Conservation (phyloP, 2,888 invertebrate genomes). For the Cremastobaeus sp. region DNA sequence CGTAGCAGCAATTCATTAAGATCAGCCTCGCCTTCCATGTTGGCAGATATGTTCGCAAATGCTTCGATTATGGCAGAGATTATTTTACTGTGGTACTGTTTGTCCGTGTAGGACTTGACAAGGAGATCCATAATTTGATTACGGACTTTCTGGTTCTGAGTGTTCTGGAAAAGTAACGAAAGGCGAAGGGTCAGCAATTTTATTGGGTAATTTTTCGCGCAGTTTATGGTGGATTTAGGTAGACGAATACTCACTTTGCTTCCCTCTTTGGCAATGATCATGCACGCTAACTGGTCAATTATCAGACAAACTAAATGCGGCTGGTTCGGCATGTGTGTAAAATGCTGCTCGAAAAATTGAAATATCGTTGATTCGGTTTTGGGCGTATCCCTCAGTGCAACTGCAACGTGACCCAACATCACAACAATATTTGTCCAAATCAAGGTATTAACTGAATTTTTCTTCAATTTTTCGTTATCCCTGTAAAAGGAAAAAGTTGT, state of each 20-base stretch:
- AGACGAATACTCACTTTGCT: slow-evolving; percentile 17
- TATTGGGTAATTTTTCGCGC: not conserved
- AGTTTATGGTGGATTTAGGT: not conserved
- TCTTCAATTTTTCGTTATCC: slow-evolving; percentile 65
- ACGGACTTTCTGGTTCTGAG: slow-evolving; percentile 80
- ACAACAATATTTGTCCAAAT: slow-evolving; percentile 98
- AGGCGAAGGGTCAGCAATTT: too few relatives aligned
- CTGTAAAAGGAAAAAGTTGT: slow-evolving; percentile 72
- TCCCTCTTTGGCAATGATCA: slow-evolving; percentile 90
- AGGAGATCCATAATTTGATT: slow-evolving; percentile 90
- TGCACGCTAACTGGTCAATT: slow-evolving; percentile 97
- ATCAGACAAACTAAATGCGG: slow-evolving; percentile 92
- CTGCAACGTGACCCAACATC: slow-evolving; percentile 97
- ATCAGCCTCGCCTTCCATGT: slow-evolving; percentile 91
- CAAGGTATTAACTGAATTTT: slow-evolving; percentile 82
- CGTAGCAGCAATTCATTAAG: slow-evolving; percentile 92
- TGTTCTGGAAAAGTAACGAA: slow-evolving; percentile 69
- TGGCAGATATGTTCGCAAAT: slow-evolving; percentile 96
- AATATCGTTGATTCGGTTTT: slow-evolving; percentile 96
- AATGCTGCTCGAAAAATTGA: slow-evolving; percentile 97
- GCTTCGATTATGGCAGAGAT: slow-evolving; percentile 98
- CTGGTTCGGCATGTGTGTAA: slow-evolving; percentile 92
- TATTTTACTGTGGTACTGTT: slow-evolving; percentile 76
- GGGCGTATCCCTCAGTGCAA: slow-evolving; percentile 93
- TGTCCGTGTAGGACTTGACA: slow-evolving; percentile 51